phyloP scores from a whole-genome alignment of 37 sponge, comb jelly and placozoan genomes.

The Ianthella basta region DNA sequence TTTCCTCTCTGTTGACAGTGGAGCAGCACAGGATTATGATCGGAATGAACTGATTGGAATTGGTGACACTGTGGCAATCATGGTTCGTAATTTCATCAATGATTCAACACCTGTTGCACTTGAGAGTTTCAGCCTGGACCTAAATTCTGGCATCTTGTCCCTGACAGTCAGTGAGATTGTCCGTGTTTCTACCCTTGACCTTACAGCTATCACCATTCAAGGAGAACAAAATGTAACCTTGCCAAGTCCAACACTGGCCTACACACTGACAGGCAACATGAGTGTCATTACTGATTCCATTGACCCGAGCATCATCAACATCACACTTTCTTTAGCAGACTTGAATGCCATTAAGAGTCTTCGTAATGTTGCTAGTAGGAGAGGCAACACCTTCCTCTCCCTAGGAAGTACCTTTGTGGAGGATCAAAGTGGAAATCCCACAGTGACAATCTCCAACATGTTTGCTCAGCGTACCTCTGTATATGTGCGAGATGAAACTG shows the following conservation, averaged over 20 bases:
- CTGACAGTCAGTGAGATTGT: constrained; percentile 71
- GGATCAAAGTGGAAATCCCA: constrained; percentile 62
- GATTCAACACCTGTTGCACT: constrained; percentile 61
- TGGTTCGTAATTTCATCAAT: constrained; percentile 54
- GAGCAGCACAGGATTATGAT: constrained; percentile 62
- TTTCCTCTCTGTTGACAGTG: constrained; percentile 53
- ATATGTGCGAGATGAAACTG: constrained; percentile 58
- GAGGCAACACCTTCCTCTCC: constrained; percentile 65
- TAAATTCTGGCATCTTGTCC: constrained; percentile 64
- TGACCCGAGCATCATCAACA: constrained; percentile 24
- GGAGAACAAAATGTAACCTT: constrained; percentile 48
- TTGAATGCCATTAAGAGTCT: constrained; percentile 72
- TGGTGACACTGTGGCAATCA: constrained; percentile 41
- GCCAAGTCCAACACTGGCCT: constrained; percentile 36
- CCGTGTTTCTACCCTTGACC: constrained; percentile 29
- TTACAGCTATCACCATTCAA: constrained; percentile 66
- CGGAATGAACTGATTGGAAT: constrained; percentile 54
- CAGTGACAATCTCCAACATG: constrained; percentile 19
- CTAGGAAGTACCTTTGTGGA: constrained; percentile 39
- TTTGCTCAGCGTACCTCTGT: constrained; percentile 33
- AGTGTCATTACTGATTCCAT: constrained; percentile 6
- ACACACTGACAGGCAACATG: constrained; percentile 41
- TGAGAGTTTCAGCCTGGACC: constrained; percentile 61
- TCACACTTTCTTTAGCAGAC: constrained; percentile 55
- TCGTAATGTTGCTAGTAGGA: constrained; percentile 49